Evolutionary conservation across 2,113 vertebrate genomes (phyloP).

Genomic region (Scomber scombrus): DNA sequence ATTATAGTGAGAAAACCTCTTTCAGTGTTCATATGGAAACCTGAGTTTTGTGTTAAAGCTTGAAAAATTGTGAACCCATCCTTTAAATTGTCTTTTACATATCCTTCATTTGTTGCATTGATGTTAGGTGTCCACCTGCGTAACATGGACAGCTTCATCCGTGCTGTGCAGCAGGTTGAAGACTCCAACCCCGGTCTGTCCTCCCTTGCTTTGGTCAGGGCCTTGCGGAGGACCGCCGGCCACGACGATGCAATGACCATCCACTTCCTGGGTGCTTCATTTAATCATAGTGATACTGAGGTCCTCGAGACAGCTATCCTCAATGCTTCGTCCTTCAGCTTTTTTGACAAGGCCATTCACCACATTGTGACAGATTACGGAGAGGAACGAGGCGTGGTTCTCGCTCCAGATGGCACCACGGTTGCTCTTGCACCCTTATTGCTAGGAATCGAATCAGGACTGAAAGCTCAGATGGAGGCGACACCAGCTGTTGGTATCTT

Average conservation of each 20-base stretch:
- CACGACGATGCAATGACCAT: conserved; percentile 66
- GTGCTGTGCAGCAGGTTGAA: conserved; percentile 82
- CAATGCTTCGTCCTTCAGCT: conserved; percentile 50
- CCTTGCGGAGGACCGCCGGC: conserved; percentile 64
- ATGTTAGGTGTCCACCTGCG: conserved; percentile 74
- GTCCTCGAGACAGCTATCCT: conserved; percentile 52
- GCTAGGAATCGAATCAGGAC: conserved; percentile 81
- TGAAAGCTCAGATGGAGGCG: conserved; percentile 59
- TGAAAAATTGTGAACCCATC: too few relatives aligned
- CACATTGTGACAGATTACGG: conserved; percentile 46
- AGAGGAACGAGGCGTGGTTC: conserved; percentile 84
- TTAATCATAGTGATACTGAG: conserved; percentile 48
- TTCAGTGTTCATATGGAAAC: too few relatives aligned
- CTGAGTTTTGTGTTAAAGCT: too few relatives aligned
- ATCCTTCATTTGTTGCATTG: background rate
- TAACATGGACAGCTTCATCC: conserved; percentile 84
- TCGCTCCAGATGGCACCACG: conserved; percentile 88
- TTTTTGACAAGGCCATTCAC: conserved; percentile 72
- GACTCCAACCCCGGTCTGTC: conserved; percentile 34
- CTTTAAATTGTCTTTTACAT: background rate
- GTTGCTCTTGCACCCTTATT: conserved; percentile 86
- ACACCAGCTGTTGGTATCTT: conserved; percentile 56
- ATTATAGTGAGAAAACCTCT: too few relatives aligned
- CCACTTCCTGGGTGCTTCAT: conserved; percentile 68
- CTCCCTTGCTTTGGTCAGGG: conserved; percentile 46